Base-by-base conservation (phyloP, 2,888 invertebrate species). In the Diaphora mendica region DNA sequence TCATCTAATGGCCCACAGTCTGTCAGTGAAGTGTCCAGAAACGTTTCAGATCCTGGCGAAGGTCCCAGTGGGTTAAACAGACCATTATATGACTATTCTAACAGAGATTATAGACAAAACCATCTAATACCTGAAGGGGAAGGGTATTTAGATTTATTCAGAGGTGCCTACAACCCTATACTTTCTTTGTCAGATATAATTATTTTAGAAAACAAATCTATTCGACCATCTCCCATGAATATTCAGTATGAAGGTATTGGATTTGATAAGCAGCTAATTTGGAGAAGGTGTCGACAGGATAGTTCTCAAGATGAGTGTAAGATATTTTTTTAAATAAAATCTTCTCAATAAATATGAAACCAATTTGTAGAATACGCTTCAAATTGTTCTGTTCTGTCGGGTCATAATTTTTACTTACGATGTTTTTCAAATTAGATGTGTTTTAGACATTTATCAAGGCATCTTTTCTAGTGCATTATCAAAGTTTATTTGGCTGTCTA, bases 151-250 rank as follows among this genome's bases (percentile, higher is more conserved):
- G 78, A 86, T 13, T 78, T 94, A 17, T 94, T 94, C 79, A 85
- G 86, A 77, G 87, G 88, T 15, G 77, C 79, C 23, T 79, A 83
- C 33, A 79, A 81, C 13, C 82, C 78, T 0, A 26, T 44, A 2
- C 13, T 80, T 67, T 79, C 85, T 0, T 9, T 78, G 5, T 79
- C 80, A 0, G 73, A 82, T 15, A 78, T 86, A 48, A 72, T 76
- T 70, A 80, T 83, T 30, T 64, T 89, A 64, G 91, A 92, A 66
- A 92, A 92, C 65, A 94, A 94, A 64, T 87, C 89, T 0, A 80
- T 87, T 2, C 73, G 83, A 35, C 68, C 82, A 0, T 84, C 83
- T 0, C 74, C 79, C 0, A 91, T 90, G 91, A 80, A 85, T 30
- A 72, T 85, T 0, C 85, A 85, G 39, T 87, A 85, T 48, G 85